phyloP scores from a whole-genome alignment of 35 echinoderm and acorn worm species.

The Patiria miniata region DNA sequence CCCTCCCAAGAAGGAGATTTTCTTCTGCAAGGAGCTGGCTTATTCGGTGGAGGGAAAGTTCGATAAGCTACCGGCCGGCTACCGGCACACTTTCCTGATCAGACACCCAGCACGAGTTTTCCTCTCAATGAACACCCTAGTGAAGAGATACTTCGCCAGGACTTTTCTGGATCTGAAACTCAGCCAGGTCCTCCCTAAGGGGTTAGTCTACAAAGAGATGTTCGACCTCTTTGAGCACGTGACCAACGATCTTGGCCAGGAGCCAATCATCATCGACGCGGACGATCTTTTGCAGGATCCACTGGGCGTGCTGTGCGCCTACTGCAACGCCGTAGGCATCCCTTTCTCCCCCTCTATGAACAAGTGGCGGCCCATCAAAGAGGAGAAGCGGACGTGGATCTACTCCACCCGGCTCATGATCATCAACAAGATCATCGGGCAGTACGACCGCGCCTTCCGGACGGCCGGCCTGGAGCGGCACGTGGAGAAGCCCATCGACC shows the following conservation, averaged over 20 bases:
- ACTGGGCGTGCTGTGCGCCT: slow-evolving; percentile 45
- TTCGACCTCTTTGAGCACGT: slow-evolving; percentile 62
- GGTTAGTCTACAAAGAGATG: slow-evolving; percentile 73
- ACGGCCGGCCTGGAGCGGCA: slow-evolving; percentile 50
- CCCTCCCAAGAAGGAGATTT: slow-evolving; percentile 42
- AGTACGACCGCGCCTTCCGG: slow-evolving; percentile 79
- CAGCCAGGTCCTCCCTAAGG: slow-evolving; percentile 45
- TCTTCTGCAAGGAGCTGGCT: slow-evolving; percentile 81
- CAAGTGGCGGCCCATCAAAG: slow-evolving; percentile 59
- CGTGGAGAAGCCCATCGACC: slow-evolving; percentile 11
- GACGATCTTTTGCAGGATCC: slow-evolving; percentile 80
- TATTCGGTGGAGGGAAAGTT: slow-evolving; percentile 64
- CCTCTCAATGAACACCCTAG: slow-evolving; percentile 56
- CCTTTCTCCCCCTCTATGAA: slow-evolving; percentile 66
- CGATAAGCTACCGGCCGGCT: slow-evolving; percentile 60
- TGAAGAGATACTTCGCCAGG: slow-evolving; percentile 59
- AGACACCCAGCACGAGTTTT: slow-evolving; percentile 78
- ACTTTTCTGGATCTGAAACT: slow-evolving; percentile 49
- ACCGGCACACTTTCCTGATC: slow-evolving; percentile 74
- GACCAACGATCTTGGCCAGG: slow-evolving; percentile 68
- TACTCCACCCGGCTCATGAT: slow-evolving; percentile 83
- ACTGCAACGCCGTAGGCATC: slow-evolving; percentile 73
- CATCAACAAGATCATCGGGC: slow-evolving; percentile 79
- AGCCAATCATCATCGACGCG: slow-evolving; percentile 80
- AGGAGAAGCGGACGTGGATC: slow-evolving; percentile 71